These are phyloP conservation scores for Platysteira castanea DNA, from an alignment of 2,113 vertebrate genomes.

Conservation along the genomic window DNA sequence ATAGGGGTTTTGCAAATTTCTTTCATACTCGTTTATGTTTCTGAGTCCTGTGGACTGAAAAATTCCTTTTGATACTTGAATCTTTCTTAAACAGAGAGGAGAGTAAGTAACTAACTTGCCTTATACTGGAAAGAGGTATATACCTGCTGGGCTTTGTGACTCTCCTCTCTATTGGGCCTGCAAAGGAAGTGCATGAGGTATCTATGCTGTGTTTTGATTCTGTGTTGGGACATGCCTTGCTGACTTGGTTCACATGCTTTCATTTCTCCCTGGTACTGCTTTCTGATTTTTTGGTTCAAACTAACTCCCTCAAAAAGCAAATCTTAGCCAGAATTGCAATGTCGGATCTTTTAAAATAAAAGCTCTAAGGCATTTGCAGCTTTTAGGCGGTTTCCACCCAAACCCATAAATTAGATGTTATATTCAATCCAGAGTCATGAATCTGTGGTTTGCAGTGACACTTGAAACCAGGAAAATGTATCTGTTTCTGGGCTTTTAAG, in stretches of 20 bases:
- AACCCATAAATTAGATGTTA: slow-evolving; percentile 46
- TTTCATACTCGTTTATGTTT: neutral
- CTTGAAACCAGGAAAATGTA: slow-evolving; percentile 38
- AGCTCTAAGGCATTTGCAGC: slow-evolving; percentile 53
- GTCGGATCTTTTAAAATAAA: slow-evolving; percentile 47
- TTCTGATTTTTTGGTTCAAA: neutral
- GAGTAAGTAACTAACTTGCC: neutral
- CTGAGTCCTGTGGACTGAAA: neutral
- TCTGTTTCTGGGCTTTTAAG: slow-evolving; percentile 46
- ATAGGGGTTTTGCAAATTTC: neutral
- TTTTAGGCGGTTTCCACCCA: slow-evolving; percentile 28
- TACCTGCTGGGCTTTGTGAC: neutral
- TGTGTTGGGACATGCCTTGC: neutral
- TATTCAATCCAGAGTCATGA: slow-evolving; percentile 15
- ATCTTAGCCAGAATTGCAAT: slow-evolving; percentile 46
- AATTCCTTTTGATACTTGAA: neutral
- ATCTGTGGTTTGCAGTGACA: slow-evolving; percentile 44
- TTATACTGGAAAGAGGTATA: neutral
- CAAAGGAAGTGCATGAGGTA: neutral
- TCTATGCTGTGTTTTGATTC: neutral
- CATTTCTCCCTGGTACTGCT: neutral
- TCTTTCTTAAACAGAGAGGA: neutral
- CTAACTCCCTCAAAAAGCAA: neutral
- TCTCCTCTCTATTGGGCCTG: neutral
- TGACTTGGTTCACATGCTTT: neutral